phyloP scores from a whole-genome alignment of 2,888 invertebrate genomes.

The Phyllotreta striolata region DNA sequence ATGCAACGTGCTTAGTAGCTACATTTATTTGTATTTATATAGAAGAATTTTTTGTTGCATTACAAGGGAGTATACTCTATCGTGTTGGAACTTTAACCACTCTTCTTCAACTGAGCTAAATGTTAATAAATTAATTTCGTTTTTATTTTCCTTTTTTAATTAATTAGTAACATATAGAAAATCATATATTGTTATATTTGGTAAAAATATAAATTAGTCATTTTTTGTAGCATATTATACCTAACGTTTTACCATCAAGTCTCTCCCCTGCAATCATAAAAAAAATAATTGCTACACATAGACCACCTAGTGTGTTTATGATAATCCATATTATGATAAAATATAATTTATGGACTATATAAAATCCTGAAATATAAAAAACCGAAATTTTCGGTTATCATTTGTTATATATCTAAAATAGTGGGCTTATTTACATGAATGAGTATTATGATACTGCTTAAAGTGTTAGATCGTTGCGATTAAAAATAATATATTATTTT shows the following conservation, averaged over 20 bases:
- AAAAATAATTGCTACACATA: conserved; percentile 16
- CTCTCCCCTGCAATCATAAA: background rate
- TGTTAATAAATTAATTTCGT: conserved; percentile 8
- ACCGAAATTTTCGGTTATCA: conserved; percentile 22
- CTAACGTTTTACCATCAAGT: too few species aligned
- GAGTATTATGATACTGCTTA: conserved; percentile 13
- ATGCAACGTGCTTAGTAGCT: too few species aligned
- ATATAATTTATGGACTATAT: conserved; percentile 24
- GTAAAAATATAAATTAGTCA: too few species aligned
- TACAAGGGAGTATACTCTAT: too few species aligned
- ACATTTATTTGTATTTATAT: too few species aligned
- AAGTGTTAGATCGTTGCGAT: conserved; percentile 19
- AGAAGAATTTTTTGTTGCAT: too few species aligned
- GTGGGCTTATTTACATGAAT: conserved; percentile 15
- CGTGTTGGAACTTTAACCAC: background rate
- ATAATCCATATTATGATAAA: conserved; percentile 18
- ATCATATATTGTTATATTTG: too few species aligned
- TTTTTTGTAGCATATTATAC: too few species aligned
- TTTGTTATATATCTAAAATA: conserved; percentile 12
- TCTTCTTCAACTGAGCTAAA: background rate
- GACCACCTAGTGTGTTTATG: conserved; percentile 21
- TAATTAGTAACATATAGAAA: too few species aligned
- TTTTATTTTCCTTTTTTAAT: background rate
- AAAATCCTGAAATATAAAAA: conserved; percentile 19
- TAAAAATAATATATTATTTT: conserved; percentile 21